These are phyloP conservation scores for Neotoxoptera formosana DNA, from an alignment of 1,140 invertebrate species.

Conservation along the genomic window DNA sequence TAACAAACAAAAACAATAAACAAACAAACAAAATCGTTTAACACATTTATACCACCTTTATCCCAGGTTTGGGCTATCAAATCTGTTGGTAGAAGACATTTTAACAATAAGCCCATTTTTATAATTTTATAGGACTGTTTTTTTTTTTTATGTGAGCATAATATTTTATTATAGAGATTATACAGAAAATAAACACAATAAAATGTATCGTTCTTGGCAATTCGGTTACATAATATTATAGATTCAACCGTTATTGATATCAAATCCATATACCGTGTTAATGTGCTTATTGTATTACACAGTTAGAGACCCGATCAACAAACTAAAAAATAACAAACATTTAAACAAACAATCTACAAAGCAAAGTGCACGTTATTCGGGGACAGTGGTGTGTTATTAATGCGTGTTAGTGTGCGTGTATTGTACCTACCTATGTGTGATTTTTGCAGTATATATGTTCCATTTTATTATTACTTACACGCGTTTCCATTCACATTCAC, in stretches of 20 bases:
- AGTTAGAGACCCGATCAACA: conserved; percentile 6
- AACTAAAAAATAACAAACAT: conserved; percentile 27
- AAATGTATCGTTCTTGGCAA: neutral
- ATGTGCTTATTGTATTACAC: conserved; percentile 24
- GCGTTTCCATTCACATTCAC: neutral
- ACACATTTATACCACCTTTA: neutral
- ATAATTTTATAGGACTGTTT: neutral
- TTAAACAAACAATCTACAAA: conserved; percentile 19
- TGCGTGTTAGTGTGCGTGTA: neutral
- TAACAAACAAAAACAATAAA: neutral
- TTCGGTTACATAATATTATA: conserved; percentile 32
- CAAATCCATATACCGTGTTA: neutral
- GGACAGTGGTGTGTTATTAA: neutral
- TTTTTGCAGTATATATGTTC: neutral
- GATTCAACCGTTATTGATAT: conserved; percentile 24
- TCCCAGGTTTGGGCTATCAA: neutral
- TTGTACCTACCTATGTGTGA: neutral
- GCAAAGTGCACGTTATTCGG: neutral
- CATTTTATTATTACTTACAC: neutral
- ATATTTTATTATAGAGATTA: neutral
- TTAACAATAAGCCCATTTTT: neutral
- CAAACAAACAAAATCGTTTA: neutral
- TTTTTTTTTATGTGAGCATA: neutral
- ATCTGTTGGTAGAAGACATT: neutral
- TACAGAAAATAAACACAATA: neutral